A percentile compares a stretch with the other conserved stretches of the same genome.
phyloP scores from a whole-genome alignment of 2,888 invertebrate genomes.

The Cartodere bifasciata region DNA sequence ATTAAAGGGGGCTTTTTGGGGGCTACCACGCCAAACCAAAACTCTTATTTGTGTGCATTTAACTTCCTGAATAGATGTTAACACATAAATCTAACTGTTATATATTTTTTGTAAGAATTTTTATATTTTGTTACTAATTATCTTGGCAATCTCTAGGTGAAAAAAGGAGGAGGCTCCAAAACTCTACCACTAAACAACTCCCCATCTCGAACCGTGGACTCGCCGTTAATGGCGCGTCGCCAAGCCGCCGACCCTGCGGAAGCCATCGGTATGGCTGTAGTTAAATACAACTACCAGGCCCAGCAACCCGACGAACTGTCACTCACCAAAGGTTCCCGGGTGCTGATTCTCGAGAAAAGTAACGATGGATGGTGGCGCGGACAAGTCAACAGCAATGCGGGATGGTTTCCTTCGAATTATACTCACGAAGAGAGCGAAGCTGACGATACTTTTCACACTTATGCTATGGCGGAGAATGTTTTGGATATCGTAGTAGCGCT shows the following conservation, averaged over 20 bases:
- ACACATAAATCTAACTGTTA: too few species aligned
- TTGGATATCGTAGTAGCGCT: constrained; percentile 91
- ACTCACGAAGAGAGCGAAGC: constrained; percentile 83
- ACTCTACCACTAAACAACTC: constrained; percentile 76
- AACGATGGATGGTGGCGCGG: constrained; percentile 99
- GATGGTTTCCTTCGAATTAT: constrained; percentile 99
- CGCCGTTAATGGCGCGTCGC: constrained; percentile 61
- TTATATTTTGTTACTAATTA: constrained; percentile 2
- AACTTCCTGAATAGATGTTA: too few species aligned
- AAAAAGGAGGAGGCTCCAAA: constrained; percentile 61
- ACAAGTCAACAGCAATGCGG: constrained; percentile 54
- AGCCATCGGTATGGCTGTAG: constrained; percentile 78
- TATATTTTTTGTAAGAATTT: too few species aligned
- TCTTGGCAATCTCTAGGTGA: constrained; percentile 29
- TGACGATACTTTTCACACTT: constrained; percentile 80
- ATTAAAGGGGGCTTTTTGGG: too few species aligned
- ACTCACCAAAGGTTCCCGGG: constrained; percentile 86
- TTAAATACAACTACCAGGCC: constrained; percentile 91
- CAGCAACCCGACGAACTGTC: constrained; percentile 94
- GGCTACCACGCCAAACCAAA: too few species aligned
- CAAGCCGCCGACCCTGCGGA: constrained; percentile 74
- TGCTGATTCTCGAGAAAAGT: constrained; percentile 93
- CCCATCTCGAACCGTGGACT: constrained; percentile 64
- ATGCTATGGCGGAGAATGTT: constrained; percentile 91
- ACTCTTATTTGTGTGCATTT: too few species aligned